These are phyloP conservation scores for Ornithoptera alexandrae DNA, from an alignment of 2,888 invertebrate genomes.

Conservation along the genomic window DNA sequence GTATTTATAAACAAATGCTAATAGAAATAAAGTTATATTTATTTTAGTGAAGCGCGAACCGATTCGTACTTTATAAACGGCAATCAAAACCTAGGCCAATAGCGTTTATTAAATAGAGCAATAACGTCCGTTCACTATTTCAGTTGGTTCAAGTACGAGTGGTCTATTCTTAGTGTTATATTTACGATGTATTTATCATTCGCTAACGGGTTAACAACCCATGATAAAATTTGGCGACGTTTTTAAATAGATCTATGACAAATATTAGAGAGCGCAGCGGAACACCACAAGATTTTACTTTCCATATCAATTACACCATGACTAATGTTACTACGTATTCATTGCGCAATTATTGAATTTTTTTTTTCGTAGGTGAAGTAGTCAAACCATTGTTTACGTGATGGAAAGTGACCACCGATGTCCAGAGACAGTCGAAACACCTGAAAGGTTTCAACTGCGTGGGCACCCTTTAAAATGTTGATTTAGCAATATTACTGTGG, in stretches of 20 bases:
- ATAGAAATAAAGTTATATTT: not conserved
- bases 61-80: slow-evolving; percentile 20
- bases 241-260: slow-evolving; percentile 12
- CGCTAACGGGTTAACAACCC: slow-evolving; percentile 27
- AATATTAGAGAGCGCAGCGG: slow-evolving; percentile 5
- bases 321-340: slow-evolving; percentile 16
- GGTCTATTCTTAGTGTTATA: slow-evolving; percentile 41
- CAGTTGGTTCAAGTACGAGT: slow-evolving; percentile 46
- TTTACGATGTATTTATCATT: slow-evolving; percentile 30
- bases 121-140: slow-evolving; percentile 44
- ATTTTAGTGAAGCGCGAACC: slow-evolving; percentile 9
- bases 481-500: no score
- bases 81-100: slow-evolving; percentile 25
- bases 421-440: no score
- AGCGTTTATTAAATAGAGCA: slow-evolving; percentile 24
- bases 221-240: slow-evolving; percentile 18
- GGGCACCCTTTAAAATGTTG: no score
- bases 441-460: no score
- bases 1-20: not conserved
- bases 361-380: no score
- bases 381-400: no score
- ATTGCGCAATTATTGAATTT: slow-evolving; percentile 16
- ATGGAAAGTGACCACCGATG: no score
- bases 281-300: not conserved
- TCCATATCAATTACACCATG: slow-evolving; percentile 9